Conservation (phyloP, 2,888 invertebrate species). For the Drosophila phalerata region DNA sequence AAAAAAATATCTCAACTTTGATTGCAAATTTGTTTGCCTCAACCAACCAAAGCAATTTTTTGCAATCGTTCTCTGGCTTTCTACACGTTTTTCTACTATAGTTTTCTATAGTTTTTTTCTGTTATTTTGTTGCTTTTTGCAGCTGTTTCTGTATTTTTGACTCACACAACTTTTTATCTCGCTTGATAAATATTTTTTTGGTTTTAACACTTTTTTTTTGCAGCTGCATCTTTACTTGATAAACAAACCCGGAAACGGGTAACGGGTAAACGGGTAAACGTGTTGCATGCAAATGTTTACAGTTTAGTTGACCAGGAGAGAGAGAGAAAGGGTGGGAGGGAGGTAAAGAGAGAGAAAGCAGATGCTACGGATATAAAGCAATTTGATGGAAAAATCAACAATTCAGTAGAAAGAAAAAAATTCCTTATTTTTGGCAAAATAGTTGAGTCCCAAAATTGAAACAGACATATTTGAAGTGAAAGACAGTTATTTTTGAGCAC, state of each 20-base stretch:
- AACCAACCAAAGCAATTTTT: constrained; percentile 43
- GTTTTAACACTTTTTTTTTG: constrained; percentile 7
- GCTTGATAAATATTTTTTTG: constrained; percentile 6
- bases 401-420: background rate
- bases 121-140: constrained; percentile 29
- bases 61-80: constrained; percentile 5
- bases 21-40: constrained; percentile 75
- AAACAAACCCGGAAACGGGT: constrained; percentile 21
- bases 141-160: constrained; percentile 7
- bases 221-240: constrained; percentile 23
- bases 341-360: constrained; percentile 1
- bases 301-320: constrained; percentile 28
- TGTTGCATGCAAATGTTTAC: constrained; percentile 43
- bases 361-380: constrained; percentile 30
- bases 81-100: constrained; percentile 11
- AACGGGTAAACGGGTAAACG: constrained; percentile 28
- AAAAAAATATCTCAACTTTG: constrained; percentile 66
- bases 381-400: constrained; percentile 49
- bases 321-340: background rate
- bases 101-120: constrained; percentile 22
- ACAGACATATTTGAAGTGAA: constrained; percentile 6
- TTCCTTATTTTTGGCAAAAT: background rate
- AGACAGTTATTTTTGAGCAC: constrained; percentile 16
- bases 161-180: constrained; percentile 14
- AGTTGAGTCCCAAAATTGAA: constrained; percentile 17